Conservation (phyloP, 2,113 vertebrate genomes). For the Ceuthmochares aereus region DNA sequence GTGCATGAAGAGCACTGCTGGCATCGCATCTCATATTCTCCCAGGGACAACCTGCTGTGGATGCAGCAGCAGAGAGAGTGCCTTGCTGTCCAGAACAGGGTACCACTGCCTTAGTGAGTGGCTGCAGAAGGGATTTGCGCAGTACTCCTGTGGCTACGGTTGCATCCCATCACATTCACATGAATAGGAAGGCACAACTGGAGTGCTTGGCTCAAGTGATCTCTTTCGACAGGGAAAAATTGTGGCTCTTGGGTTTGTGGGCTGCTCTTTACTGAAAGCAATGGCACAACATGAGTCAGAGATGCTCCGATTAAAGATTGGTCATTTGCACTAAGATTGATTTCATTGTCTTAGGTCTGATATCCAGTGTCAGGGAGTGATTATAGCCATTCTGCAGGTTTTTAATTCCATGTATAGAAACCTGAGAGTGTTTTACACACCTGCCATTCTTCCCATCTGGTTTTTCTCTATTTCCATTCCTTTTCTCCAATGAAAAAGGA, state of each 20-base stretch:
- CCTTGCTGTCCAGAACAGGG: neutral
- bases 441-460: neutral
- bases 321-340: neutral
- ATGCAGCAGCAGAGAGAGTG: neutral
- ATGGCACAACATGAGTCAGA: neutral
- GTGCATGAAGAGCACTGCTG: fast-evolving
- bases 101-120: fast-evolving
- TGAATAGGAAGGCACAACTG: fast-evolving
- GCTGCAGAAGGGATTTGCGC: neutral
- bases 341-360: neutral
- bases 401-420: neutral
- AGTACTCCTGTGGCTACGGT: fast-evolving
- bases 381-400: neutral
- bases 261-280: neutral
- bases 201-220: neutral
- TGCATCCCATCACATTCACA: fast-evolving
- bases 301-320: neutral
- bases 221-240: neutral
- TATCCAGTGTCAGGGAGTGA: neutral
- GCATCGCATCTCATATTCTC: neutral
- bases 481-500: neutral
- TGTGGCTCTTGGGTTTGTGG: neutral
- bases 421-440: neutral
- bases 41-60: fast-evolving
- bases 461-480: neutral